Evolutionary conservation across 2,797 vertebrate species (phyloP), one percentile per base, ranked within the genome.

Genomic region (Anabacerthia variegaticeps): DNA sequence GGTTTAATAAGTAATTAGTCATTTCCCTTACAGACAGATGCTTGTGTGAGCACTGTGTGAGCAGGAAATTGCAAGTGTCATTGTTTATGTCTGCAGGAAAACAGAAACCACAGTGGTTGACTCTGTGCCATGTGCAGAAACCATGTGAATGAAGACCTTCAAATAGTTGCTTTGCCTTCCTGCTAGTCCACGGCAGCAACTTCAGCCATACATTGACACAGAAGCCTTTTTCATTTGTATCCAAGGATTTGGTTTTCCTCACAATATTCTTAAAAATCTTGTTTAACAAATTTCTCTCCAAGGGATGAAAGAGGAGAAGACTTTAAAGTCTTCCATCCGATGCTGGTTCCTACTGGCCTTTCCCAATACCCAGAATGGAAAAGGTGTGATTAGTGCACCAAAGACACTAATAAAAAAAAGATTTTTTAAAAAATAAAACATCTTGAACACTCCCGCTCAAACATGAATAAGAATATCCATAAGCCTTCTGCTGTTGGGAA

Each of bases 41-140:
- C 34, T 94, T 84, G 92, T 93, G 93, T 72, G 91, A 75, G 88
- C 96, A 76, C 93, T 73, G 72, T 43, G 85, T 62, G 88, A 93
- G 95, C 96, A 98, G 98, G 98, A 98, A 98, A 98, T 97, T 95
- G 26, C 95, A 97, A 96, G 97, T 98, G 98, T 98, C 97, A 97
- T 89, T 98, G 98, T 97, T 98, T 98, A 97, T 94, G 97, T 97
- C 97, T 98, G 95, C 88, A 96, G 96, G 95, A 97, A 97, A 97
- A 96, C 94, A 95, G 92, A 96, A 97, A 97, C 97, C 94, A 74
- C 49, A 34, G 89, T 37, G 82, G 68, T 71, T 97, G 97, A 97
- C 96, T 97, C 95, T 0, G 23, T 95, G 97, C 96, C 97, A 96
- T 56, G 59, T 76, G 79, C 28, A 3, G 51, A 66, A 91, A 73